These are phyloP conservation scores for Hypotaenidia philippensis DNA, from an alignment of 2,797 vertebrate genomes.

Conservation along the genomic window DNA sequence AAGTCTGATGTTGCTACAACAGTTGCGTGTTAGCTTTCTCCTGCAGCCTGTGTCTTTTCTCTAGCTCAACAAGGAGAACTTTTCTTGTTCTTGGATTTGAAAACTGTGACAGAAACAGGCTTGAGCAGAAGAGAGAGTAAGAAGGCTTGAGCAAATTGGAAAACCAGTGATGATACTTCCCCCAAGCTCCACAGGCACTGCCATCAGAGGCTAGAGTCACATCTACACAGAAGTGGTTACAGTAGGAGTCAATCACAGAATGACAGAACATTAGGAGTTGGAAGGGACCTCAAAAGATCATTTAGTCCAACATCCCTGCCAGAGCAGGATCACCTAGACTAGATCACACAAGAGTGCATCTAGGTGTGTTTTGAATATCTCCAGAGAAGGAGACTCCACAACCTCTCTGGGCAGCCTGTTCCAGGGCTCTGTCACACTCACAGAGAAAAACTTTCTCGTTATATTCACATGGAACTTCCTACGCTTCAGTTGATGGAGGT, in stretches of 20 bases:
- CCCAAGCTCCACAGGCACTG: not conserved
- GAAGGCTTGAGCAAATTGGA: not conserved
- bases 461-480: no score
- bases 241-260: accelerated
- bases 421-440: no score
- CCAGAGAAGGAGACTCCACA: no score
- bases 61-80: not conserved
- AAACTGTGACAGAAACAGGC: not conserved
- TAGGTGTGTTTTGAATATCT: no score
- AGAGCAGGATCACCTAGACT: no score
- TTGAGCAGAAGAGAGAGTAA: not conserved
- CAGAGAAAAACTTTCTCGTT: no score
- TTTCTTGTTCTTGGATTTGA: not conserved
- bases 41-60: slow-evolving; percentile 38
- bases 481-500: not conserved
- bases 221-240: not conserved
- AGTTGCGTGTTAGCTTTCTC: not conserved
- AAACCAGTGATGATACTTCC: not conserved
- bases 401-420: no score
- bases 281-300: no score
- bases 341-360: no score
- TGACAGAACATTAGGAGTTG: no score
- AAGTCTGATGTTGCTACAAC: slow-evolving; percentile 5
- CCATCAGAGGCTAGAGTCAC: not conserved
- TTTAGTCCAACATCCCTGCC: no score